phyloP scores from a whole-genome alignment of 2,113 vertebrate species.

The Uria aalge region DNA sequence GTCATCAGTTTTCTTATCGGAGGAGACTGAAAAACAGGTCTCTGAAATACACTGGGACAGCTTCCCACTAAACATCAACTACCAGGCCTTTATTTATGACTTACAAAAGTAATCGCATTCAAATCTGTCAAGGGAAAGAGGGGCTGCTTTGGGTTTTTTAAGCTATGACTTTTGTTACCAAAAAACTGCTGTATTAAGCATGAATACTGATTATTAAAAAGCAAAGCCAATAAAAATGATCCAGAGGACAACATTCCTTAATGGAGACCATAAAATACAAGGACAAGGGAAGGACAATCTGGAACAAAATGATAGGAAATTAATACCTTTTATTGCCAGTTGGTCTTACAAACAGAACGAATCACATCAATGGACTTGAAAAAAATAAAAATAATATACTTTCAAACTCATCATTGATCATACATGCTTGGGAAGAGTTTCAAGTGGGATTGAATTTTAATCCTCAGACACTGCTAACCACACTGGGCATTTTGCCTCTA shows the following conservation, averaged over 20 bases:
- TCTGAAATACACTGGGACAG: slow-evolving; percentile 30
- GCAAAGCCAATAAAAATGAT: slow-evolving; percentile 43
- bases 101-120: neutral
- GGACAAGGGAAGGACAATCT: neutral
- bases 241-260: slow-evolving; percentile 30
- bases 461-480: neutral
- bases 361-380: neutral
- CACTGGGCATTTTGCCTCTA: neutral
- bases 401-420: neutral
- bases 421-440: neutral
- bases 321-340: neutral
- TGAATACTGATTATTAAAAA: slow-evolving; percentile 30
- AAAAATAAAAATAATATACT: neutral
- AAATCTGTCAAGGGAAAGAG: slow-evolving; percentile 2
- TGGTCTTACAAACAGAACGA: neutral
- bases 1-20: slow-evolving; percentile 24
- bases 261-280: slow-evolving; percentile 5
- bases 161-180: neutral
- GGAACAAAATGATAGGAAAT: neutral
- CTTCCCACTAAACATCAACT: slow-evolving; percentile 41
- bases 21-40: neutral
- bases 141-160: neutral
- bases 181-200: slow-evolving; percentile 14
- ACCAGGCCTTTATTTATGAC: slow-evolving; percentile 24
- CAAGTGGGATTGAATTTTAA: neutral